Evolutionary conservation across 1,140 invertebrate species (phyloP).

Genomic region (Drosophila athabasca): DNA sequence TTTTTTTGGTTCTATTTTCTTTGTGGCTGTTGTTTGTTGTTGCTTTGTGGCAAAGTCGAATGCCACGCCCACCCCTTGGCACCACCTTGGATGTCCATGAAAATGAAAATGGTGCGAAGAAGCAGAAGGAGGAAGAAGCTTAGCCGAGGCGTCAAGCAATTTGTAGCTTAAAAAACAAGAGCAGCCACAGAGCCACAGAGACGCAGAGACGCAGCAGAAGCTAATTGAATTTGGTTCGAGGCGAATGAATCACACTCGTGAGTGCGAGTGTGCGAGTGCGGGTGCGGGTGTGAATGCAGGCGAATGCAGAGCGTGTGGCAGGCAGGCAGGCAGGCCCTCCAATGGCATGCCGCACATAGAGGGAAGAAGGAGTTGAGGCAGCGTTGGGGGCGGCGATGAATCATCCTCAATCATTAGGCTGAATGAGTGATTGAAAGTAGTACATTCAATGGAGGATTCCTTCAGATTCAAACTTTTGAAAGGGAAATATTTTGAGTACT

Average conservation of each 20-base stretch:
- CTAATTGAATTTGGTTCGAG: constrained; percentile 58
- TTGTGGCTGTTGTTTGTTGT: constrained; percentile 24
- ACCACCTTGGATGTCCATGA: constrained; percentile 1
- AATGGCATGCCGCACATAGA: no score
- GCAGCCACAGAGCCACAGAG: constrained; percentile 9
- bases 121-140: constrained; percentile 44
- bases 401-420: no score
- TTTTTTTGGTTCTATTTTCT: constrained; percentile 26
- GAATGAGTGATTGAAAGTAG: no score
- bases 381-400: no score
- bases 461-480: no score
- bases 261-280: neutral
- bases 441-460: no score
- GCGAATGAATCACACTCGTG: neutral
- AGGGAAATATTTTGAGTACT: no score
- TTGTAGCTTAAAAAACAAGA: constrained; percentile 61
- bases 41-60: constrained; percentile 42
- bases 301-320: neutral
- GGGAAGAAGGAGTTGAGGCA: no score
- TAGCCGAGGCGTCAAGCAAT: constrained; percentile 70
- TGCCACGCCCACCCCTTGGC: constrained; percentile 3
- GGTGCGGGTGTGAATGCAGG: neutral
- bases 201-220: constrained; percentile 7
- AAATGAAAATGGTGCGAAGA: neutral
- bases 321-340: no score